Conservation (phyloP, 1,140 invertebrate species). For the Schlechtendalia chinensis region DNA sequence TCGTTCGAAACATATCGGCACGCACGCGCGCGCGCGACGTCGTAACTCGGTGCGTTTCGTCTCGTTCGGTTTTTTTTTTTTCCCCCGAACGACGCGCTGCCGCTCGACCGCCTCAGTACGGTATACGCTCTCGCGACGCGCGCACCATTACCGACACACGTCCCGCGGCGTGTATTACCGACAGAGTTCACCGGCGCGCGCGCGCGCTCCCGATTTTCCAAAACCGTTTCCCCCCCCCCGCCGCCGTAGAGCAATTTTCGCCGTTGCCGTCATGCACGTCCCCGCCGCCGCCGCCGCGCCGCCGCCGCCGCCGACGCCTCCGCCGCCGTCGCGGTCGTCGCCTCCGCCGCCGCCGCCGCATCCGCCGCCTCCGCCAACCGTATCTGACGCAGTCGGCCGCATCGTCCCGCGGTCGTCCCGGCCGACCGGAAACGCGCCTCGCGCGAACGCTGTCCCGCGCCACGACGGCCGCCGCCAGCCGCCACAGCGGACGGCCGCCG, state of each 20-base stretch:
- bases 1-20: conserved; percentile 46
- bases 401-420: neutral
- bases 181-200: too few species aligned
- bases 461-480: neutral
- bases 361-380: neutral
- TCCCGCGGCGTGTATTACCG: too few species aligned
- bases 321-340: neutral
- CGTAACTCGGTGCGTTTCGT: neutral
- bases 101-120: too few species aligned
- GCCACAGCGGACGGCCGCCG: neutral
- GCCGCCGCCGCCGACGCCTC: too few species aligned
- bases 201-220: too few species aligned
- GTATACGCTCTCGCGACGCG: conserved; percentile 39
- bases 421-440: neutral
- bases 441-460: neutral
- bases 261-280: too few species aligned
- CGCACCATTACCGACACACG: too few species aligned
- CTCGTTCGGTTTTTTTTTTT: conserved; percentile 15
- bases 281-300: neutral
- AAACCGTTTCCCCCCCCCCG: too few species aligned
- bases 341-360: neutral
- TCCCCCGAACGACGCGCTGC: too few species aligned
- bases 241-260: too few species aligned
- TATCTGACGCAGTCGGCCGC: neutral
- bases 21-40: neutral